Evolutionary conservation across 2,797 vertebrate genomes (phyloP).

Genomic region (Myripristis murdjan): DNA sequence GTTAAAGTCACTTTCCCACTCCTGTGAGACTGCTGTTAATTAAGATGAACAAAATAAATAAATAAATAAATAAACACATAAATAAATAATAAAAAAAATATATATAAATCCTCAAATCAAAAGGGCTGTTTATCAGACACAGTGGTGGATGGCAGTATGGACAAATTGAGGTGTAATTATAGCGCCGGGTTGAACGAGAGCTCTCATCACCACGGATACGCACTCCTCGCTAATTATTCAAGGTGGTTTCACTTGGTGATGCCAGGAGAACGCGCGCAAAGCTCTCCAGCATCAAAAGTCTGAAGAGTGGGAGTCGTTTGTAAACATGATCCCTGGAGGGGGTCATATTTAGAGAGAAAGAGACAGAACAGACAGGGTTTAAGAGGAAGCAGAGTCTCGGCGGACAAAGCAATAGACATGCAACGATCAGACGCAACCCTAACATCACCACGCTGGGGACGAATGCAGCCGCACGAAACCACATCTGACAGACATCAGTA

Average conservation of each 20-base stretch:
- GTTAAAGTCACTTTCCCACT: conserved; percentile 60
- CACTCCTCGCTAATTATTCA: conserved; percentile 56
- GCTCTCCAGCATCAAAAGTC: conserved; percentile 49
- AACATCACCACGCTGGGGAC: conserved; percentile 30
- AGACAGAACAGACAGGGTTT: too few relatives aligned
- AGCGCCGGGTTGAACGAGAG: conserved; percentile 52
- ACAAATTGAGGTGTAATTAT: conserved; percentile 73
- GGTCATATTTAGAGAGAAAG: conserved; percentile 20
- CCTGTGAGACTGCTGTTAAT: conserved; percentile 60
- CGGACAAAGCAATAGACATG: too few relatives aligned
- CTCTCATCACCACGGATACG: conserved; percentile 59
- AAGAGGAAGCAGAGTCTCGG: too few relatives aligned
- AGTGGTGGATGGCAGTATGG: conserved; percentile 39
- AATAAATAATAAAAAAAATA: too few relatives aligned
- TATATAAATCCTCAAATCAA: too few relatives aligned
- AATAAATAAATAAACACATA: too few relatives aligned
- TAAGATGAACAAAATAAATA: conserved; percentile 66
- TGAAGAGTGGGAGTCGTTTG: conserved; percentile 53
- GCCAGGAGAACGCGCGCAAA: conserved; percentile 51
- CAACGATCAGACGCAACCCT: too few relatives aligned
- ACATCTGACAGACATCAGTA: conserved; percentile 6
- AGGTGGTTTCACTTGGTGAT: conserved; percentile 38
- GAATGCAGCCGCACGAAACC: too few relatives aligned
- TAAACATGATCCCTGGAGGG: conserved; percentile 51
- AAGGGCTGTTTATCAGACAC: conserved; percentile 63